These are phyloP conservation scores for Dicrostonyx torquatus DNA, from an alignment of 2,797 vertebrate species.

Conservation along the genomic window DNA sequence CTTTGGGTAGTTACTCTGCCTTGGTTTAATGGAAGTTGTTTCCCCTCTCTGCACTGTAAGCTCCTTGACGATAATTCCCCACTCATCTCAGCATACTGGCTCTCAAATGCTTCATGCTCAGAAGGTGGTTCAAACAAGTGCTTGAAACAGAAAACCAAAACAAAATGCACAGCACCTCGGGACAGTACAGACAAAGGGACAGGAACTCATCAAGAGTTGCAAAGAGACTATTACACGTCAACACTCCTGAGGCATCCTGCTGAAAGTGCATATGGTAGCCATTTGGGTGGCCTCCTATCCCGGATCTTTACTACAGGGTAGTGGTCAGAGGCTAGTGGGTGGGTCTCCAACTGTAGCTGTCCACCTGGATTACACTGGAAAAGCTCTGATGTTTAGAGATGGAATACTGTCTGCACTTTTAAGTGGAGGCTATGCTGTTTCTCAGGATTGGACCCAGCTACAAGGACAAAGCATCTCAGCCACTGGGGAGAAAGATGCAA, in stretches of 20 bases:
- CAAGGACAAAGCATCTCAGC: neutral
- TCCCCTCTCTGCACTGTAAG: neutral
- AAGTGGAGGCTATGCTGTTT: neutral
- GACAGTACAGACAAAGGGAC: neutral
- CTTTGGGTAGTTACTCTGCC: neutral
- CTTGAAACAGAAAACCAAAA: slow-evolving; percentile 33
- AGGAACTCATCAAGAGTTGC: neutral
- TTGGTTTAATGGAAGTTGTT: slow-evolving; percentile 34
- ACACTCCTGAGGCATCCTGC: neutral
- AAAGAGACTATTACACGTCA: neutral
- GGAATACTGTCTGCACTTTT: neutral
- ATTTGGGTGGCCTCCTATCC: neutral
- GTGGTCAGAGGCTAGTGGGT: neutral
- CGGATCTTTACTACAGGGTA: neutral
- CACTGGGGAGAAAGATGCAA: neutral
- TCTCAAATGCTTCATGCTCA: neutral
- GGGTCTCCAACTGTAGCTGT: neutral
- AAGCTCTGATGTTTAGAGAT: neutral
- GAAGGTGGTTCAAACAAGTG: slow-evolving; percentile 36
- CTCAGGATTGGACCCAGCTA: slow-evolving; percentile 20
- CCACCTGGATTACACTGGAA: neutral
- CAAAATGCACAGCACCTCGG: neutral
- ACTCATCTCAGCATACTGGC: neutral
- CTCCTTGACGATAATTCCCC: neutral
- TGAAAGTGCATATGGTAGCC: neutral